Percentiles rank a stretch among this genome's conserved stretches.
These are phyloP conservation scores for Boloria euphrosyne DNA, from an alignment of 2,888 invertebrate genomes.

Conservation along the genomic window DNA sequence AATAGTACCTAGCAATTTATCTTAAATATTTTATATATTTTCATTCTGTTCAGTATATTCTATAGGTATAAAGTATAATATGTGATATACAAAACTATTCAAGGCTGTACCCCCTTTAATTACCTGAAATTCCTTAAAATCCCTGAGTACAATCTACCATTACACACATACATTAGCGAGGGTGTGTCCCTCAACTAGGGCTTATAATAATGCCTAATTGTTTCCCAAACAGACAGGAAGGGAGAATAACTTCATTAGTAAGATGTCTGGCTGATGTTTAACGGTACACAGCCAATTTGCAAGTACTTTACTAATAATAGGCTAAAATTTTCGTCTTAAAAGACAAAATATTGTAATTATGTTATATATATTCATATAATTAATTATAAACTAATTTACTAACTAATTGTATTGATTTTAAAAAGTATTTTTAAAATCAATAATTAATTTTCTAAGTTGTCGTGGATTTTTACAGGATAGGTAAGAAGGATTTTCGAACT, in stretches of 20 bases:
- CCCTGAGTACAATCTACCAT: slow-evolving; percentile 18
- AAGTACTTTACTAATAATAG: background rate
- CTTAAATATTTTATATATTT: no score
- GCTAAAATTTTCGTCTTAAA: no score
- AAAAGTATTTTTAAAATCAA: no score
- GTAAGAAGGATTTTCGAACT: no score
- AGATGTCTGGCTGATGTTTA: slow-evolving; percentile 42
- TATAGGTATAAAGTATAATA: background rate
- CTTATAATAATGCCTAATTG: slow-evolving; percentile 75
- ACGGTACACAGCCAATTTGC: slow-evolving; percentile 15
- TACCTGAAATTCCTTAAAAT: slow-evolving; percentile 14
- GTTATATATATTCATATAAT: no score
- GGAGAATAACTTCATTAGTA: slow-evolving; percentile 65
- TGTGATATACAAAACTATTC: slow-evolving; percentile 6
- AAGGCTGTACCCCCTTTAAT: background rate
- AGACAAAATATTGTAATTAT: no score
- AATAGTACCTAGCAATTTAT: no score
- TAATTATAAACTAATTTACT: no score
- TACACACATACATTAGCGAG: slow-evolving; percentile 33
- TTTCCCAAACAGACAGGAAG: slow-evolving; percentile 74
- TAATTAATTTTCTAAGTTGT: no score
- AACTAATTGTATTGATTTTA: no score
- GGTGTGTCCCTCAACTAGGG: slow-evolving; percentile 53
- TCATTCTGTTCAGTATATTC: background rate
- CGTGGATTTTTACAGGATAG: no score